Base-by-base conservation (phyloP, 1,140 invertebrate genomes). In the Drosophila lacertosa region DNA sequence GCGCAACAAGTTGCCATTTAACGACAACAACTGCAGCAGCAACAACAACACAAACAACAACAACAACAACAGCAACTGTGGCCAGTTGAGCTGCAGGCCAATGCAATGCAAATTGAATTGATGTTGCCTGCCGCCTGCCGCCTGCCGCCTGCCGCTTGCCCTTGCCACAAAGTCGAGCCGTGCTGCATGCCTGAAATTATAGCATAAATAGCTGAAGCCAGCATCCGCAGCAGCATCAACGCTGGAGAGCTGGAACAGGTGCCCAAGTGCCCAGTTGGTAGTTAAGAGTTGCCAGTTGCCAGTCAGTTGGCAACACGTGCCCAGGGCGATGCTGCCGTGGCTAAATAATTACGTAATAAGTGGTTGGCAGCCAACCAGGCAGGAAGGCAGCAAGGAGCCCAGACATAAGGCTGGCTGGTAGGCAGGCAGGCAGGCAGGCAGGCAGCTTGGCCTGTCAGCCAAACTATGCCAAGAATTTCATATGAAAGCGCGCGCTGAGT, bases 261-360 rank as follows among this genome's bases (percentile, higher is more conserved):
- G 78, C 78, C 74, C 78, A 70, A 82, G 50, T 67, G 72, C 63
- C 63, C 59, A 62, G 58, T 55, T 55, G 68, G 35, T 45, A 70
- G 59, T 63, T 53, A 63, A 68, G 65, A 62, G 65, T 64, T 69
- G 68, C 66, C 58, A 44, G 57, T 64, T 55, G 67, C 53, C 64
- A 74, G 70, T 83, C 71, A 84, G 75, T 79, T 79, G 80, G 80
- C 79, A 84, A 83, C 79, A 86, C 81, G 81, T 86, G 81, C 81
- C 81, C 81, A 70, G 69, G 81, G 81, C 81, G 54, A 82, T 88
- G 74, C 62, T 78, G 66, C 71, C 74, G 69, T 70, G 74, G 74
- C 74, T 82, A 86, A 86, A 89, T 88, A 88, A 88, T 88, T 88
- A 88, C 82, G 82, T 88, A 88, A 88, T 88, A 88, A 88, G 83